phyloP scores from a whole-genome alignment of 2,888 invertebrate species.

The Coenonympha arcania region DNA sequence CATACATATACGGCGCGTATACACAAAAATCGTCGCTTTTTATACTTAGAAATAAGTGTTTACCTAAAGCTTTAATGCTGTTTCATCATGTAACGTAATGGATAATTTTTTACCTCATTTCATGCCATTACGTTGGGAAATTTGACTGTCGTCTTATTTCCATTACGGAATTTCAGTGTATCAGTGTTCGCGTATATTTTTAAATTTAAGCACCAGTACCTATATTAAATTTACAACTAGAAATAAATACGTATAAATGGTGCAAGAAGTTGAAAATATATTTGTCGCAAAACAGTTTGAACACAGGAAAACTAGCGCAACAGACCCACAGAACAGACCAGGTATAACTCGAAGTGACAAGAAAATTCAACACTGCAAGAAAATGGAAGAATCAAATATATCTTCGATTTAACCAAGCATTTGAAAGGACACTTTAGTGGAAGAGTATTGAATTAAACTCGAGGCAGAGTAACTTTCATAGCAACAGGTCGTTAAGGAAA shows the following conservation, averaged over 20 bases:
- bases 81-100: background rate
- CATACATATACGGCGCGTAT: too few species aligned
- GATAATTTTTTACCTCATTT: constrained; percentile 10
- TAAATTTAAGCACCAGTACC: too few species aligned
- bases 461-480: constrained; percentile 38
- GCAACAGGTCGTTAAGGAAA: constrained; percentile 61
- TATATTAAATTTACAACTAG: too few species aligned
- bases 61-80: background rate
- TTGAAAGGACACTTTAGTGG: constrained; percentile 40
- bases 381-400: constrained; percentile 23
- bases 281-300: background rate
- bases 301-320: background rate
- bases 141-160: constrained; percentile 6
- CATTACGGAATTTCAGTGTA: background rate
- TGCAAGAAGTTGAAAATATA: background rate
- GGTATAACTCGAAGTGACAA: background rate
- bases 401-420: constrained; percentile 24
- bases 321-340: background rate
- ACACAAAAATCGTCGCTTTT: background rate
- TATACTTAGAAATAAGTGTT: background rate
- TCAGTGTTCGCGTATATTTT: too few species aligned
- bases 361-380: constrained; percentile 13
- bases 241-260: too few species aligned
- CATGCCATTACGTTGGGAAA: constrained; percentile 7
- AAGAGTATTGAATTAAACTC: constrained; percentile 32